Conservation (phyloP, 2,797 vertebrate genomes). For the Periophthalmus magnuspinnatus region DNA sequence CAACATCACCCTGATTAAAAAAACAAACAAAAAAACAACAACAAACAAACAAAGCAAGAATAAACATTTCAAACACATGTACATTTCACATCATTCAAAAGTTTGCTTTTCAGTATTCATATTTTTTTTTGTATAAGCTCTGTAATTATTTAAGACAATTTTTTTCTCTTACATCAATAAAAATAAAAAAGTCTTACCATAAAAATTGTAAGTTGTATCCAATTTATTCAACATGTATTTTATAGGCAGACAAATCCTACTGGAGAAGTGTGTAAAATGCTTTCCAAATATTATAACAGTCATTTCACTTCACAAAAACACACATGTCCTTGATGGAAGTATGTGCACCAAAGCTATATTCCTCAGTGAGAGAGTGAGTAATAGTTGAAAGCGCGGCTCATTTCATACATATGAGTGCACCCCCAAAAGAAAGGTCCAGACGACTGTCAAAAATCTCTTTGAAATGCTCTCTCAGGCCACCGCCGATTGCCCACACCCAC, state of each 20-base stretch:
- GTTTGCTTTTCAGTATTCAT: no score
- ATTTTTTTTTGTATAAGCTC: no score
- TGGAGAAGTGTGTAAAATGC: background rate
- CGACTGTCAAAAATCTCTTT: constrained; percentile 65
- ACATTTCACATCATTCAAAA: no score
- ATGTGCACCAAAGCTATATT: constrained; percentile 30
- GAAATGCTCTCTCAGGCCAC: constrained; percentile 66
- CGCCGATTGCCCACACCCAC: constrained; percentile 62
- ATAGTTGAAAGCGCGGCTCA: constrained; percentile 50
- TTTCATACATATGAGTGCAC: constrained; percentile 47
- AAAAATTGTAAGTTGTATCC: background rate
- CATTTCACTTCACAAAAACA: background rate
- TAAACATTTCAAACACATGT: no score
- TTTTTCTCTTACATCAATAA: no score
- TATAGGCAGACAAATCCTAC: background rate
- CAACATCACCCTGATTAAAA: background rate
- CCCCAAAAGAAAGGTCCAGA: constrained; percentile 60
- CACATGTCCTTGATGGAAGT: constrained; percentile 42
- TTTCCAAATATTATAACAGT: constrained; percentile 1
- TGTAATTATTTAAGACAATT: no score
- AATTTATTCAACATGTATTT: background rate
- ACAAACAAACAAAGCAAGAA: no score
- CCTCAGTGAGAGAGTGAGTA: constrained; percentile 49
- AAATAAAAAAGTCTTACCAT: no score
- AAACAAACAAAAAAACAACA: background rate